Base-by-base conservation (phyloP, 2,797 vertebrate genomes). In the Geotrypetes seraphini region DNA sequence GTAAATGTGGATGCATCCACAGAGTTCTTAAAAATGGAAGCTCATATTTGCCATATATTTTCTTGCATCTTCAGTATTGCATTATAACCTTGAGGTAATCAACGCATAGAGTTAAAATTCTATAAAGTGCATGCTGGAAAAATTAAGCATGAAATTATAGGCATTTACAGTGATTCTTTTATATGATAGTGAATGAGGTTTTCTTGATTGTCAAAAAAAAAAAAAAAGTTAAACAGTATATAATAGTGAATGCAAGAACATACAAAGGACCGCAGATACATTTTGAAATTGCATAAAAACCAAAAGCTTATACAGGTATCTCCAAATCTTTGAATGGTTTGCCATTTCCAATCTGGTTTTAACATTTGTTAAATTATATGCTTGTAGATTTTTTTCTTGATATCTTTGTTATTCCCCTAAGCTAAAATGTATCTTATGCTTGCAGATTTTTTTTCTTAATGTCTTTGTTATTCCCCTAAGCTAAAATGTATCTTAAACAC, bases 131-230 rank as follows among this genome's bases (percentile, higher is more conserved):
- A 70, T 71, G 75, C 67, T 75, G 69, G 50, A 51, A 43, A 33
- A 51, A 39, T 24, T 54, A 66, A 73, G 75, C 72, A 71, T 78
- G 73, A 60, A 47, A 38, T 47, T 24, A 12, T 61, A 57, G 48
- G 39, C 36, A 51, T 78, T 60, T 60, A 67, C 66, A 47, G 14
- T 60, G 46, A 63, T 66, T 69, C 71, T 74, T 65, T 53, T 63
- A 59, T 62, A 63, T 47, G 79, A 67, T n/a, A n/a, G n/a, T 66
- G 40, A 55, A 50, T 67, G 50, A n/a, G n/a, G n/a, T n/a, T n/a
- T n/a, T n/a, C n/a, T n/a, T n/a, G n/a, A n/a, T n/a, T n/a, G n/a
- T n/a, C n/a, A n/a, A n/a, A n/a, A n/a, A n/a, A n/a, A n/a, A n/a
- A n/a, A n/a, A n/a, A n/a, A n/a, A n/a, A n/a, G n/a, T n/a, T n/a